Percentiles rank a stretch among this genome's conserved stretches.
Evolutionary conservation across 2,113 vertebrate species (phyloP).

Genomic region (Toxotes chatareus): DNA sequence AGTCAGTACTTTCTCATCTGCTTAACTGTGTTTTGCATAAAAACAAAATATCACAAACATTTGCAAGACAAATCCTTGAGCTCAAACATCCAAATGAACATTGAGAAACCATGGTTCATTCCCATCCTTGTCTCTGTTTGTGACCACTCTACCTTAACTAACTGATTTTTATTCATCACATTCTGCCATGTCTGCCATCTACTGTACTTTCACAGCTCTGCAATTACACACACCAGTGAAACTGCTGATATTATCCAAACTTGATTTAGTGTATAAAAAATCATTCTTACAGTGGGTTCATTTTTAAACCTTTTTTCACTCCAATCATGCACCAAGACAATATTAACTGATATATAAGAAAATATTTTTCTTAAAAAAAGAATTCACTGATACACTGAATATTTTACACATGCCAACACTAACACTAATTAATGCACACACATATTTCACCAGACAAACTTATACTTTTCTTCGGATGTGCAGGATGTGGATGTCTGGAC

Average conservation of each 20-base stretch:
- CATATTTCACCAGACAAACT: slow-evolving; percentile 23
- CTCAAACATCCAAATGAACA: background rate
- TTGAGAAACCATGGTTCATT: background rate
- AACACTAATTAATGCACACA: background rate
- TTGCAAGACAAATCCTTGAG: background rate
- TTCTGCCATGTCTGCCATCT: slow-evolving; percentile 26
- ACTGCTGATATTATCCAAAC: background rate
- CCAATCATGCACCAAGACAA: background rate
- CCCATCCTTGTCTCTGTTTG: too few relatives aligned
- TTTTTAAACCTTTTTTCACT: background rate
- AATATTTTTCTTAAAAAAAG: background rate
- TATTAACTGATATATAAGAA: slow-evolving; percentile 3
- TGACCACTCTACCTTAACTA: background rate
- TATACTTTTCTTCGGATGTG: slow-evolving; percentile 79
- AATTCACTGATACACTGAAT: slow-evolving; percentile 7
- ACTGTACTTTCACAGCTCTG: background rate
- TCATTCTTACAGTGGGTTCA: background rate
- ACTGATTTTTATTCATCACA: background rate
- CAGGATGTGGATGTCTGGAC: slow-evolving; percentile 94
- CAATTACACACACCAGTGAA: slow-evolving; percentile 17
- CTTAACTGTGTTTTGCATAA: slow-evolving; percentile 11
- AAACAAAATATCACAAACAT: background rate
- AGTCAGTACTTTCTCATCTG: background rate
- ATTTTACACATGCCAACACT: background rate
- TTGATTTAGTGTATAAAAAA: slow-evolving; percentile 11